Evolutionary conservation across 2,797 vertebrate genomes (phyloP), one percentile per base, ranked within the genome.

Genomic region (Rhabdophis nuchalis): DNA sequence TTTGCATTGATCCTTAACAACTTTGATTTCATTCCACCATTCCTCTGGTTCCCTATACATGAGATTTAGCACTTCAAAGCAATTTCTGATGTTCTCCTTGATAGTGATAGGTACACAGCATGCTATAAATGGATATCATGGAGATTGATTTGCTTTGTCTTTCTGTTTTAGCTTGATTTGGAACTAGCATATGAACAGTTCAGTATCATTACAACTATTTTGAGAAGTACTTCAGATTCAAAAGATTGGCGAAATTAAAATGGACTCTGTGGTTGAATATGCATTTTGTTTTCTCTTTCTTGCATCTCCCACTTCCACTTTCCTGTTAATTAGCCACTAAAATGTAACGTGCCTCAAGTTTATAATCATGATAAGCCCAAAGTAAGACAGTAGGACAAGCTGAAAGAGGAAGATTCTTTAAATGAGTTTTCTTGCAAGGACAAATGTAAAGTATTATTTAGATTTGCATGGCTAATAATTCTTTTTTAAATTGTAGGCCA

Each of bases 201-300:
- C 29, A 68, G 29, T 14, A 16, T 68, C 11, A n/a, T 32, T 68
- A 68, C 13, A n/a, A 88, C 89, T 94, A 18, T 86, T 87, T 96
- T 95, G 88, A 5, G 29, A 94, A 94, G 23, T 14, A 89, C 93
- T 95, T 92, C 10, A 11, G 0, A 0, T 52, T 91, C 90, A 90
- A 92, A 89, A 61, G 0, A 92, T 88, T 88, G 91, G 8, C 50
- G 11, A 93, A 12, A 87, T 91, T 94, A 90, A 94, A 95, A 93
- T 87, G 1, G 56, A 92, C 89, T 96, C 94, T 0, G 0, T 92
- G 72, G 16, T 94, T 94, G 95, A 89, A 90, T 91, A 4, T 58
- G 93, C 50, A 29, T 89, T 94, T 72, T 95, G n/a, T 68, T 68
- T 89, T 90, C 1, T 46, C 27, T 86, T 72, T n/a, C 25, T 50